Evolutionary conservation across 2,113 vertebrate species (phyloP).

Genomic region (Atractosteus spatula): DNA sequence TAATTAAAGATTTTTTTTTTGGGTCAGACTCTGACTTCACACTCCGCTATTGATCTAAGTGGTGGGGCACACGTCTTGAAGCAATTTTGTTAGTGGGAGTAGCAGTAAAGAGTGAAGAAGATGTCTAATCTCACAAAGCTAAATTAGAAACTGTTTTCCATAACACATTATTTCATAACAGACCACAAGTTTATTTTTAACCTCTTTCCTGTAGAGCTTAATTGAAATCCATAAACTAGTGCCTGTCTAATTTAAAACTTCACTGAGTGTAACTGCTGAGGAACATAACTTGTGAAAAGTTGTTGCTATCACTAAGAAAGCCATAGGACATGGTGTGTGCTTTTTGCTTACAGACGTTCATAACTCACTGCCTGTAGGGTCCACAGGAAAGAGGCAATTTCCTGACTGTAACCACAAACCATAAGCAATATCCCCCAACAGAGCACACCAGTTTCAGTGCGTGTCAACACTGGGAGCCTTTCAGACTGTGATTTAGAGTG

Average conservation of each 20-base stretch:
- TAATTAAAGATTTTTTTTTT: neutral
- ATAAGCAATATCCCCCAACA: constrained; percentile 28
- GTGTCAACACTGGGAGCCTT: constrained; percentile 50
- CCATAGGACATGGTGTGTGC: neutral
- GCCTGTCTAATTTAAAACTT: neutral
- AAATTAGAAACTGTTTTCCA: neutral
- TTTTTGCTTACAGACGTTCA: neutral
- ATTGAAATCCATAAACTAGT: neutral
- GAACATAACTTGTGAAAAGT: neutral
- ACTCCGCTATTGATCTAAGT: neutral
- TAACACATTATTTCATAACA: constrained; percentile 2
- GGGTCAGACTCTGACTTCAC: neutral
- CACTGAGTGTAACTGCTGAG: neutral
- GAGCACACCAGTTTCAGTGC: too few relatives aligned
- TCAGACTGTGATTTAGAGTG: constrained; percentile 52
- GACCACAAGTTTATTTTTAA: neutral
- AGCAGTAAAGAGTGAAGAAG: constrained; percentile 2
- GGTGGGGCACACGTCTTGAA: neutral
- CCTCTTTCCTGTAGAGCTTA: neutral
- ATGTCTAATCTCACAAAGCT: neutral
- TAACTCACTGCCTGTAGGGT: constrained; percentile 51
- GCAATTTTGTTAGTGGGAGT: neutral
- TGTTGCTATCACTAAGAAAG: neutral
- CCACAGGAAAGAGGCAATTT: constrained; percentile 70
- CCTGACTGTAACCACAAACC: constrained; percentile 66